Percentiles rank a stretch among this genome's conserved stretches.
These are phyloP conservation scores for Phymorhynchus buccinoides DNA, from an alignment of 1,140 invertebrate genomes.

Conservation along the genomic window DNA sequence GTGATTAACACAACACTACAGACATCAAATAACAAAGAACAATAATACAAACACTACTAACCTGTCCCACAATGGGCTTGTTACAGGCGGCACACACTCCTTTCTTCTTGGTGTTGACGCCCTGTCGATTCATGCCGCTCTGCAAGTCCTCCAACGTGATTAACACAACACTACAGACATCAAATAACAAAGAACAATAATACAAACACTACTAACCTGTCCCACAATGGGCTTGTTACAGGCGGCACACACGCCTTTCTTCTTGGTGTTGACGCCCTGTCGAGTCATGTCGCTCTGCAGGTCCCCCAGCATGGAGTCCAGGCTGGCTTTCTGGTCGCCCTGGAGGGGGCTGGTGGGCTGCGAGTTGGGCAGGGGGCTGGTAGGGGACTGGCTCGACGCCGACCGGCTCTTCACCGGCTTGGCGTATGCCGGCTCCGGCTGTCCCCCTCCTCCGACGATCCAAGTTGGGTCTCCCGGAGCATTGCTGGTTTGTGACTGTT, in stretches of 20 bases:
- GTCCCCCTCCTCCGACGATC: too few relatives aligned
- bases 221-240: constrained; percentile 99
- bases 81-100: too few relatives aligned
- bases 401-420: constrained; percentile 65
- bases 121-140: too few relatives aligned
- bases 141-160: too few relatives aligned
- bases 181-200: too few relatives aligned
- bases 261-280: constrained; percentile 96
- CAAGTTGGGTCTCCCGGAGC: neutral
- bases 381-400: constrained; percentile 34
- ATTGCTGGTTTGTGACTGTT: constrained; percentile 21
- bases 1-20: too few relatives aligned
- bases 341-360: constrained; percentile 29
- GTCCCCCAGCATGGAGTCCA: constrained; percentile 94
- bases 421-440: constrained; percentile 80
- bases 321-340: constrained; percentile 76
- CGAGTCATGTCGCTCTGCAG: constrained; percentile 83
- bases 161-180: too few relatives aligned
- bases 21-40: too few relatives aligned
- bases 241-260: constrained; percentile 97
- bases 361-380: constrained; percentile 31
- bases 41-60: too few relatives aligned
- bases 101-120: too few relatives aligned
- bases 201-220: constrained; percentile 87
- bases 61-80: too few relatives aligned